phyloP scores from a whole-genome alignment of 2,888 invertebrate genomes.

The Acanthoscelides obtectus region DNA sequence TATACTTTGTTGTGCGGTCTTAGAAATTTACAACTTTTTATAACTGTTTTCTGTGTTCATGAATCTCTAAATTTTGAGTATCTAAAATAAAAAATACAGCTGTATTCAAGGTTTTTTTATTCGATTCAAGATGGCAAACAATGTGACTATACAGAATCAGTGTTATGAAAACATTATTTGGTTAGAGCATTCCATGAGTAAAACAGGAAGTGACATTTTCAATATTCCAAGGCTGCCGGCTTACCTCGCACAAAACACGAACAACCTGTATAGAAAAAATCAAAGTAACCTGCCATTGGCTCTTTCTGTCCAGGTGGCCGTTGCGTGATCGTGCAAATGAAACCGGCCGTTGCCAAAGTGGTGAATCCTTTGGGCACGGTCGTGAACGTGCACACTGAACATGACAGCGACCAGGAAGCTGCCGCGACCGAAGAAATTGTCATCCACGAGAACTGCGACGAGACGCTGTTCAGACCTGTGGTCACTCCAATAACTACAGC shows the following conservation, averaged over 20 bases:
- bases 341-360: constrained; percentile 58
- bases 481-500: constrained; percentile 50
- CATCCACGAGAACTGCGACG: constrained; percentile 61
- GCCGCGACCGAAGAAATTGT: constrained; percentile 34
- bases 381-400: constrained; percentile 51
- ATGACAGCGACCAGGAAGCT: constrained; percentile 36
- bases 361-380: constrained; percentile 76
- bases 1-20: too few relatives aligned
- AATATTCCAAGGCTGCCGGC: neutral
- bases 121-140: too few relatives aligned
- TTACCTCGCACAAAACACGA: constrained; percentile 8
- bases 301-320: constrained; percentile 72
- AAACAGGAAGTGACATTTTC: neutral
- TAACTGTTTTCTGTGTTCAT: too few relatives aligned
- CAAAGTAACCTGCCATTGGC: constrained; percentile 72
- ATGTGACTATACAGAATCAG: too few relatives aligned
- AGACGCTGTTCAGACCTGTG: constrained; percentile 65
- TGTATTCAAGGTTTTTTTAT: too few relatives aligned
- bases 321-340: constrained; percentile 46
- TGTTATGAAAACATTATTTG: too few relatives aligned
- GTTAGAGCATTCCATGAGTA: neutral
- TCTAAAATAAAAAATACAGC: too few relatives aligned
- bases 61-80: too few relatives aligned
- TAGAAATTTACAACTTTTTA: too few relatives aligned
- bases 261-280: constrained; percentile 18